Conservation (phyloP, 1,140 invertebrate species). For the Odontomachus brunneus region DNA sequence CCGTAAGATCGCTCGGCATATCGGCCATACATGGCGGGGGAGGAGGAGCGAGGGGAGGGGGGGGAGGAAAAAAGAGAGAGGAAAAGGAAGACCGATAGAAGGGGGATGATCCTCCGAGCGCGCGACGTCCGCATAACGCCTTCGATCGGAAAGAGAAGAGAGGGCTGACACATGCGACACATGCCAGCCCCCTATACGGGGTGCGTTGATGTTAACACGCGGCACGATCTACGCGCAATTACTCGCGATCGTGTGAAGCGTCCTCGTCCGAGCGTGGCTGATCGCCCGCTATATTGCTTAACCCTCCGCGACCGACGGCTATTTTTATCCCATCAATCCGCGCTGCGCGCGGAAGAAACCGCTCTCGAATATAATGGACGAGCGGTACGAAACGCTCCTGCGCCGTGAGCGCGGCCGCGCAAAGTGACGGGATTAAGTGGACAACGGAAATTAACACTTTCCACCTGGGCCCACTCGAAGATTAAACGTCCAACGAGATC, state of each 20-base stretch:
- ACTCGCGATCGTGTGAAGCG: neutral
- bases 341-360: neutral
- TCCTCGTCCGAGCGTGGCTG: conserved; percentile 3
- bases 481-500: no score
- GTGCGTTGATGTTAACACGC: conserved; percentile 20
- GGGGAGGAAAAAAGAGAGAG: conserved; percentile 21
- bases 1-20: conserved; percentile 62
- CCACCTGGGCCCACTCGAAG: no score
- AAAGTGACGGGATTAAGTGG: no score
- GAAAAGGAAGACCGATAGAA: conserved; percentile 19
- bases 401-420: no score
- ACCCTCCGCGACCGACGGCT: neutral
- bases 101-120: conserved; percentile 42
- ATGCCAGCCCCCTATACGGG: neutral
- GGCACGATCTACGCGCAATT: conserved; percentile 12
- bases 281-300: conserved; percentile 31
- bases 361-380: neutral
- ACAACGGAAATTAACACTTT: no score
- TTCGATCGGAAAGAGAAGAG: conserved; percentile 44
- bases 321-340: conserved; percentile 6
- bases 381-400: no score
- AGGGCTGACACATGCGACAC: neutral
- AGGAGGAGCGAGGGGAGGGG: no score
- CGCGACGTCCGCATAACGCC: conserved; percentile 35
- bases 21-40: conserved; percentile 63